Evolutionary conservation across 2,888 invertebrate genomes (phyloP).

Genomic region (Microctonus hyperodae): DNA sequence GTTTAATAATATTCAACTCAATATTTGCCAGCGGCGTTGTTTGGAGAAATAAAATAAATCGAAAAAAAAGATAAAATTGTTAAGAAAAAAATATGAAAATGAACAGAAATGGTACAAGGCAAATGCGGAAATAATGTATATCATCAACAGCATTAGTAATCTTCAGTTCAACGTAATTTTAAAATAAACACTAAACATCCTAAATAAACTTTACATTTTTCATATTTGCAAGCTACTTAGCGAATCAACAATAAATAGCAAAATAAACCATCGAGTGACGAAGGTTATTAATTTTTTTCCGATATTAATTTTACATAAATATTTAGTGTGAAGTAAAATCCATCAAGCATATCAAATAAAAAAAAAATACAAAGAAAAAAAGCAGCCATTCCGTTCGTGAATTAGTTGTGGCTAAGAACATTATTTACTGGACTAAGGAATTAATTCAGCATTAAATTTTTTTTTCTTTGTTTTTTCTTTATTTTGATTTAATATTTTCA

Average conservation of each 20-base stretch:
- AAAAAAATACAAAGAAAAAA: neutral
- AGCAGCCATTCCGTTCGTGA: neutral
- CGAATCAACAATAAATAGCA: neutral
- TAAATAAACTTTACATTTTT: neutral
- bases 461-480: slow-evolving; percentile 22
- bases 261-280: neutral
- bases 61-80: neutral
- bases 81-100: neutral
- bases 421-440: neutral
- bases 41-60: neutral
- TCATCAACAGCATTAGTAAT: neutral
- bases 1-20: neutral
- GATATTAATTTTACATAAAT: neutral
- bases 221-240: neutral
- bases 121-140: neutral
- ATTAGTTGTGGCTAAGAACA: neutral
- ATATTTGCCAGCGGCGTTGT: slow-evolving; percentile 1
- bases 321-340: neutral
- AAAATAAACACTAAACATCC: slow-evolving; percentile 1
- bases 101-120: neutral
- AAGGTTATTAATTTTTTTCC: neutral
- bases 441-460: neutral
- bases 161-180: neutral
- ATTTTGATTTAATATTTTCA: slow-evolving; percentile 3
- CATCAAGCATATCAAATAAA: neutral